Base-by-base conservation (phyloP, 2,888 invertebrate species). In the Hydropsyche betteni region DNA sequence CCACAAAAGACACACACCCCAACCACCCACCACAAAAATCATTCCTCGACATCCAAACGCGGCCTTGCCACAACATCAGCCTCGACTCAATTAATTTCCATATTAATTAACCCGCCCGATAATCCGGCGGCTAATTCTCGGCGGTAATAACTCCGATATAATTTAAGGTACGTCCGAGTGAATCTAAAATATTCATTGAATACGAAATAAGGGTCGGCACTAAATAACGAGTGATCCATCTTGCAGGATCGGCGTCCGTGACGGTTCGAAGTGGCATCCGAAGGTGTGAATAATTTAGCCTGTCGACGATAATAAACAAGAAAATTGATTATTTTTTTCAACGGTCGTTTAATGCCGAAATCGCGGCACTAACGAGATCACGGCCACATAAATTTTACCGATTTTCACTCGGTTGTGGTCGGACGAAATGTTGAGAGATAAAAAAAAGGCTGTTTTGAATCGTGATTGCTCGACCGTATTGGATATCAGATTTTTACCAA, bases 171-270 rank as follows among this genome's bases (percentile, higher is more conserved):
- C 44, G 10, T 10, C 44, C 44, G 10, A 44, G 44, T 44, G 44
- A 44, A 44, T 44, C 44, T 44, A 10, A 44, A 44, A 44, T 44
- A 44, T 44, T 44, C 44, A 10, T 44, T 44, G 44, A 44, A 44
- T 44, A 44, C 44, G 10, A 44, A 44, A 44, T 44, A 44, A 24
- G 44, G 44, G 44, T 44, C 44, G 44, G 44, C 44, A 10, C 7
- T 44, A 44, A 44, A 44, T 74, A 76, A 69, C 69, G 74, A 77
- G 77, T 53, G 12, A 77, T 75, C 70, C 68, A 75, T 77, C 75
- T 75, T 75, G 2, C 53, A 36, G 38, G 58, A 72, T 58, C 72
- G 72, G 72, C 12, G 24, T 51, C 53, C 70, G 53, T 70, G 55
- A 70, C 70, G 70, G 36, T 64, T 64, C 64, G 33, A 55, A 71